A percentile compares a stretch with the other conserved stretches of the same genome.
phyloP scores from a whole-genome alignment of 2,797 vertebrate genomes.

The Siniperca obscura region DNA sequence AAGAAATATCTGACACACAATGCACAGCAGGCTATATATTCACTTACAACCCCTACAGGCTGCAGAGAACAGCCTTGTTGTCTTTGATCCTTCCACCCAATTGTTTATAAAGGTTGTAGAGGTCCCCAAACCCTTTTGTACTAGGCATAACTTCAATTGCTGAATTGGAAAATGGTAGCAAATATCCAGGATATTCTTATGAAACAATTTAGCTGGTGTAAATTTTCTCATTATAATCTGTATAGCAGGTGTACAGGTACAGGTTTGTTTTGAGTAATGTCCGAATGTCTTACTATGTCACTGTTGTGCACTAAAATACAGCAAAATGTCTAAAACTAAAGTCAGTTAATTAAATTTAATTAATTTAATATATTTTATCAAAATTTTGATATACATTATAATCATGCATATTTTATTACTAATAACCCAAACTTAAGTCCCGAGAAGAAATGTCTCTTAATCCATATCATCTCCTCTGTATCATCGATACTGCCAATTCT shows the following conservation, averaged over 20 bases:
- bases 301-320: not conserved
- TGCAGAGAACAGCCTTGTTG: slow-evolving; percentile 71
- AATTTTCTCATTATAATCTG: not conserved
- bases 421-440: not conserved
- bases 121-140: slow-evolving; percentile 69
- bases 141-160: slow-evolving; percentile 57
- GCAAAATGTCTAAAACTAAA: not conserved
- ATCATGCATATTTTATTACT: slow-evolving; percentile 4
- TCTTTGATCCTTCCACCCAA: slow-evolving; percentile 82
- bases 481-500: slow-evolving; percentile 39
- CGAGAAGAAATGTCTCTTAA: not conserved
- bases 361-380: not conserved
- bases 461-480: slow-evolving; percentile 34
- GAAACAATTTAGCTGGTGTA: slow-evolving; percentile 17
- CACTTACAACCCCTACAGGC: slow-evolving; percentile 83
- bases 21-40: slow-evolving; percentile 85
- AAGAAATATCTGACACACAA: slow-evolving; percentile 77
- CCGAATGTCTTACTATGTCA: not conserved
- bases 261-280: not conserved
- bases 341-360: not conserved
- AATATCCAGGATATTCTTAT: slow-evolving; percentile 3
- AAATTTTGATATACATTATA: not conserved
- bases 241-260: not conserved
- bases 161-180: slow-evolving; percentile 36
- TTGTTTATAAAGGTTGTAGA: slow-evolving; percentile 77